Percentiles rank a stretch among this genome's conserved stretches.
Evolutionary conservation across 2,113 vertebrate genomes (phyloP).

Genomic region (Formicarius rufipectus): DNA sequence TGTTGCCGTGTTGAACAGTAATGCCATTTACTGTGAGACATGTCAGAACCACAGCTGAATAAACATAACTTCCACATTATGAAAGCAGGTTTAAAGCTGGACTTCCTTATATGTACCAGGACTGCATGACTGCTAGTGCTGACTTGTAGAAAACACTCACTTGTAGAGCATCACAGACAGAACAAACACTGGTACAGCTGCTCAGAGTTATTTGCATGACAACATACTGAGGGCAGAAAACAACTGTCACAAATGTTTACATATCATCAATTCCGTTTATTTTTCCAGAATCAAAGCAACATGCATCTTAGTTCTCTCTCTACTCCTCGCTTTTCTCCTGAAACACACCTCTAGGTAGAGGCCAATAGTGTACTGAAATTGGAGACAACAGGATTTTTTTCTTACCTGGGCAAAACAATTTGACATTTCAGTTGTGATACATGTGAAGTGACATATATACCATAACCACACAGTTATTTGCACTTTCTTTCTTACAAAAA

Average conservation of each 20-base stretch:
- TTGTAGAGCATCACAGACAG: background rate
- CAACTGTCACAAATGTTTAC: background rate
- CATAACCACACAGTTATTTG: background rate
- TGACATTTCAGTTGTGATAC: background rate
- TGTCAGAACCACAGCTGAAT: background rate
- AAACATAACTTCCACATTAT: background rate
- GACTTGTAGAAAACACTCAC: background rate
- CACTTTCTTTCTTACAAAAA: background rate
- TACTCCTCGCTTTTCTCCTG: background rate
- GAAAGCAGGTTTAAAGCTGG: background rate
- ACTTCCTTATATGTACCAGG: background rate
- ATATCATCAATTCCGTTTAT: background rate
- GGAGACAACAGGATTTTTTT: background rate
- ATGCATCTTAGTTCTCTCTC: background rate
- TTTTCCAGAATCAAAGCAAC: background rate
- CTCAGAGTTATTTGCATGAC: background rate
- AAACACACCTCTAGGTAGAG: background rate
- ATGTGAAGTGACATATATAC: background rate
- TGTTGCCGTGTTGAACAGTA: background rate
- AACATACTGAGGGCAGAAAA: background rate
- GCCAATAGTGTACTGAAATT: background rate
- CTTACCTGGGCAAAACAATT: background rate
- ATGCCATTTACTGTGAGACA: background rate
- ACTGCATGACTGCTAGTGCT: background rate
- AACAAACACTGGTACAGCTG: background rate